Percentiles rank a stretch among this genome's conserved stretches.
phyloP scores from a whole-genome alignment of 1,140 invertebrate genomes.

The Solen grandis region DNA sequence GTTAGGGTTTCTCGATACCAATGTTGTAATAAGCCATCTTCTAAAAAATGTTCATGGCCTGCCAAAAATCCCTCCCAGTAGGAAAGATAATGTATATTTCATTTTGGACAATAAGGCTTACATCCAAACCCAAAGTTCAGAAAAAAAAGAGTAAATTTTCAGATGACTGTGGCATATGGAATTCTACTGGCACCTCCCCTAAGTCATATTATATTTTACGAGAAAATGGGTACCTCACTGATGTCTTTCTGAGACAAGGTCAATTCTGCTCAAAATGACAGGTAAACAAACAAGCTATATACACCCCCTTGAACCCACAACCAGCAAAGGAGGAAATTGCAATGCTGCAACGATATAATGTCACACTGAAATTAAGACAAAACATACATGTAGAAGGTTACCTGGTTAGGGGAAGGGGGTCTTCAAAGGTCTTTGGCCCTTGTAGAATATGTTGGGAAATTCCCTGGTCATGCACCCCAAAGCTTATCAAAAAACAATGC shows the following conservation, averaged over 20 bases:
- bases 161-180: constrained; percentile 59
- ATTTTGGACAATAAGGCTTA: constrained; percentile 10
- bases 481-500: constrained; percentile 42
- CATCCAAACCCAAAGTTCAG: background rate
- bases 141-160: constrained; percentile 31
- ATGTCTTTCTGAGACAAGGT: constrained; percentile 14
- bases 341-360: constrained; percentile 55
- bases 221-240: background rate
- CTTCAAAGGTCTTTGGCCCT: constrained; percentile 33
- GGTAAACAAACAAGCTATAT: constrained; percentile 34
- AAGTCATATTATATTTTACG: constrained; percentile 35
- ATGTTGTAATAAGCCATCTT: background rate
- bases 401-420: constrained; percentile 38
- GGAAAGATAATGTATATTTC: too few species aligned
- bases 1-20: background rate
- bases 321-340: constrained; percentile 44
- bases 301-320: constrained; percentile 40
- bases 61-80: too few species aligned
- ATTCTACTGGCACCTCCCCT: constrained; percentile 18
- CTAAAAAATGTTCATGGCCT: too few species aligned
- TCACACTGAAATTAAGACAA: constrained; percentile 44
- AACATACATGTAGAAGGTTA: constrained; percentile 51
- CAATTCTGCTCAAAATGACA: constrained; percentile 6
- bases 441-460: constrained; percentile 56
- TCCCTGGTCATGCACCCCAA: constrained; percentile 41